Conservation (phyloP, 2,113 vertebrate species). For the Ancistrus triradiatus region DNA sequence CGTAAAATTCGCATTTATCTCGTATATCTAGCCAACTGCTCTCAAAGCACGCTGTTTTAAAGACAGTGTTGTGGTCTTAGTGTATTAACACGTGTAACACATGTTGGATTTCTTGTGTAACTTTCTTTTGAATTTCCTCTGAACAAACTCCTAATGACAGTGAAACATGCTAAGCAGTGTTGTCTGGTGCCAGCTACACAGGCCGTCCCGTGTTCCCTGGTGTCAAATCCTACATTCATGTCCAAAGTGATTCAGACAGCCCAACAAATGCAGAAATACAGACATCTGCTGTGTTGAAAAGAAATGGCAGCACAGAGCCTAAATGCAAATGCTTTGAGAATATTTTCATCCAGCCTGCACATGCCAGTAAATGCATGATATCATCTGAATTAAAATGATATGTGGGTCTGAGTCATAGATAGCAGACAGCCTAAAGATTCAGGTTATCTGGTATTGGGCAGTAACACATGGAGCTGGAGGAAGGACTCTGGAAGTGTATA, state of each 20-base stretch:
- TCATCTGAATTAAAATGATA: conserved; percentile 43
- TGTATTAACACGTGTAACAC: neutral
- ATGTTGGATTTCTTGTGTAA: neutral
- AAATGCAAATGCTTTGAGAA: conserved; percentile 52
- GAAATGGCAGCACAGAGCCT: conserved; percentile 12
- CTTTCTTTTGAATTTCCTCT: neutral
- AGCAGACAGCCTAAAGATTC: conserved; percentile 8
- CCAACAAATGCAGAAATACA: conserved; percentile 50
- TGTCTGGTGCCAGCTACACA: conserved; percentile 34
- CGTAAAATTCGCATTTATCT: conserved; percentile 25
- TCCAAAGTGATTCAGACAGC: conserved; percentile 49
- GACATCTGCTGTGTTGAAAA: conserved; percentile 60
- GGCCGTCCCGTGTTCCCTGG: conserved; percentile 33
- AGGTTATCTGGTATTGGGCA: conserved; percentile 43
- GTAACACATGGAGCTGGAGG: conserved; percentile 8
- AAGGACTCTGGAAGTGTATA: neutral
- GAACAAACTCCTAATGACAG: conserved; percentile 37
- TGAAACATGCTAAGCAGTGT: conserved; percentile 10
- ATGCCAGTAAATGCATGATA: conserved; percentile 2
- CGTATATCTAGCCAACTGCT: neutral
- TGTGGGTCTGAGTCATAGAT: neutral
- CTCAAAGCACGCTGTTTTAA: neutral
- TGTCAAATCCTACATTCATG: conserved; percentile 35
- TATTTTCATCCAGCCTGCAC: conserved; percentile 38
- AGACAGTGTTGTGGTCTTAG: neutral